Base-by-base conservation (phyloP, 2,113 vertebrate species). In the Lichenostomus cassidix region DNA sequence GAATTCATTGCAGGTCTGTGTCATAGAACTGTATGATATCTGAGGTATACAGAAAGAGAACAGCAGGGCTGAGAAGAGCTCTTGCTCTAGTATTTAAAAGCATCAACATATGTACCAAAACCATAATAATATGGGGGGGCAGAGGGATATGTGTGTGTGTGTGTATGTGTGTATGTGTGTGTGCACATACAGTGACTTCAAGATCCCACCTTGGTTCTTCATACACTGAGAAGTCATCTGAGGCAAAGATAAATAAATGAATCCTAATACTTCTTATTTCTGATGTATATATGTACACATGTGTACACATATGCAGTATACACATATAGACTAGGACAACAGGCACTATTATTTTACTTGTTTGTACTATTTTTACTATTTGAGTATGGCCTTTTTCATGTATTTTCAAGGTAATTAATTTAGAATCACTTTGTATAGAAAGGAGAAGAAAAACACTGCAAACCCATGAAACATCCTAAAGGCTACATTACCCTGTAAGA, bases 1-100 rank as follows among this genome's bases (percentile, higher is more conserved):
- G 39, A 62, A 86, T 78, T 85, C 35, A 84, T 86, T 94, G 80
- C 60, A 76, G 20, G 23, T 35, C n/a, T 92, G 67, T 93, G 52
- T 92, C 24, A 33, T 10, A 49, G 56, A 67, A 37, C 19, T n/a
- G 7, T 74, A 28, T 83, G 14, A 37, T 80, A 69, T 39, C 39
- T 90, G 42, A 95, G 14, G 22, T 64, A 85, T 35, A 22, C 20
- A 83, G 21, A 80, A 77, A 79, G 75, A 67, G 25, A 56, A 25
- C 59, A 67, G 28, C 5, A 9, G 2, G 47, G 23, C 41, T 37
- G 3, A 47, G 47, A 37, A 11, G 18, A 86, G 16, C n/a, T 83
- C 29, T 63, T 49, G 7, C 4, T 76, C 20, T 88, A 12, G 13
- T 80, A 10, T 19, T 78, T 28, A 58, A 70, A 84, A 42, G 3